A percentile compares a stretch with the other conserved stretches of the same genome.
These are phyloP conservation scores for Fopius arisanus DNA, from an alignment of 1,140 invertebrate genomes.

Conservation along the genomic window DNA sequence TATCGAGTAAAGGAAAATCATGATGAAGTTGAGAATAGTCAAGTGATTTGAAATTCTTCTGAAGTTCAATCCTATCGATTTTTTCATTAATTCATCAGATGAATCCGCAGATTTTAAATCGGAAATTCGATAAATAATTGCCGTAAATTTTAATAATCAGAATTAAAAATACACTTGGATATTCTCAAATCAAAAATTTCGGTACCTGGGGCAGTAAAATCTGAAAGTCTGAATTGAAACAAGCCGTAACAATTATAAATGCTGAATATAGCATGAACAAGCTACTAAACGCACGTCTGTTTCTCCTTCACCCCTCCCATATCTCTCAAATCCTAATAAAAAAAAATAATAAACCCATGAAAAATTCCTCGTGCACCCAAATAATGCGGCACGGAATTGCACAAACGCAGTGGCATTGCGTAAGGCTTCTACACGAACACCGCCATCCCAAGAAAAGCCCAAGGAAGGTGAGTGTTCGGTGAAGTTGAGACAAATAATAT, in stretches of 20 bases:
- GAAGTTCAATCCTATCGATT: too few relatives aligned
- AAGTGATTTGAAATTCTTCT: too few relatives aligned
- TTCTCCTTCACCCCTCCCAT: conserved; percentile 44
- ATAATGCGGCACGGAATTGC: conserved; percentile 61
- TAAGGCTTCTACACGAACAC: conserved; percentile 61
- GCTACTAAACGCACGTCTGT: conserved; percentile 61
- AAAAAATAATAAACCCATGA: conserved; percentile 16
- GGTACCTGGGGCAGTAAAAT: neutral
- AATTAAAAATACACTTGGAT: too few relatives aligned
- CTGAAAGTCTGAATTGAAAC: neutral
- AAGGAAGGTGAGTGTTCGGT: conserved; percentile 62
- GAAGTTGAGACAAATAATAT: conserved; percentile 25
- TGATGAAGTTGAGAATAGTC: too few relatives aligned
- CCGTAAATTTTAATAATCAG: too few relatives aligned
- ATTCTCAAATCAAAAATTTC: too few relatives aligned
- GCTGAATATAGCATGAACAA: conserved; percentile 39
- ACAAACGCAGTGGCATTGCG: conserved; percentile 58
- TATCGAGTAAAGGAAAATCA: too few relatives aligned
- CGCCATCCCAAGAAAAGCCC: conserved; percentile 58
- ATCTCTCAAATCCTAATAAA: conserved; percentile 16
- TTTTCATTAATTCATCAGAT: too few relatives aligned
- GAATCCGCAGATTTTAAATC: too few relatives aligned
- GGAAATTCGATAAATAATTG: too few relatives aligned
- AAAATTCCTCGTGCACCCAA: conserved; percentile 39
- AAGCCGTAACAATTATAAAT: neutral